Conservation (phyloP, 2,888 invertebrate genomes). For the Plagodis dolabraria region DNA sequence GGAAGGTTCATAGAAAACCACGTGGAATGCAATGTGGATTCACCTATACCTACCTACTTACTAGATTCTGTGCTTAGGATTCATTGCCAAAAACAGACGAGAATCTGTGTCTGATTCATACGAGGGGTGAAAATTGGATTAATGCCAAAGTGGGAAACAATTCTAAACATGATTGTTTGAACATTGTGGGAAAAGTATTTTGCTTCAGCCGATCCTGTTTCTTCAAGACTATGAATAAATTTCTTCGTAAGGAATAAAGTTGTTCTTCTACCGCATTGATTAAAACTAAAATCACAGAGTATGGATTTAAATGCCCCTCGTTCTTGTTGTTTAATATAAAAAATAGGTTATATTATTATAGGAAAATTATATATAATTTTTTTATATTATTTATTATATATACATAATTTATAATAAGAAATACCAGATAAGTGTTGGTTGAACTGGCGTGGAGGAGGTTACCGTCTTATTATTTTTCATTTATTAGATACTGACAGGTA, state of each 20-base stretch:
- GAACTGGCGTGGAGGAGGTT: too few relatives aligned
- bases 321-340: too few relatives aligned
- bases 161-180: slow-evolving; percentile 61
- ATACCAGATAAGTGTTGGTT: too few relatives aligned
- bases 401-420: too few relatives aligned
- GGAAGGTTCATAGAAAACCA: slow-evolving; percentile 2
- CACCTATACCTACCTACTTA: not conserved
- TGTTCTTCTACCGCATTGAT: slow-evolving; percentile 13
- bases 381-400: too few relatives aligned
- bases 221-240: too few relatives aligned
- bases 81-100: slow-evolving; percentile 73
- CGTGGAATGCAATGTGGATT: too few relatives aligned
- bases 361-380: too few relatives aligned
- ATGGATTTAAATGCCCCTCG: not conserved
- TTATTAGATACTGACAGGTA: too few relatives aligned
- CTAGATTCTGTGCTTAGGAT: slow-evolving; percentile 18
- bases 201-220: slow-evolving; percentile 48
- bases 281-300: too few relatives aligned
- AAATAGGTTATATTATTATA: too few relatives aligned
- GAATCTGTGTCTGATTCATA: slow-evolving; percentile 70
- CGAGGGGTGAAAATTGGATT: slow-evolving; percentile 64
- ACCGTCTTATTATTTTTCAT: too few relatives aligned
- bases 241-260: not conserved
- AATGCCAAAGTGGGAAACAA: slow-evolving; percentile 68
- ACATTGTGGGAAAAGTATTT: slow-evolving; percentile 77